phyloP scores from a whole-genome alignment of 1,140 invertebrate genomes.

The Gonioctena quinquepunctata region DNA sequence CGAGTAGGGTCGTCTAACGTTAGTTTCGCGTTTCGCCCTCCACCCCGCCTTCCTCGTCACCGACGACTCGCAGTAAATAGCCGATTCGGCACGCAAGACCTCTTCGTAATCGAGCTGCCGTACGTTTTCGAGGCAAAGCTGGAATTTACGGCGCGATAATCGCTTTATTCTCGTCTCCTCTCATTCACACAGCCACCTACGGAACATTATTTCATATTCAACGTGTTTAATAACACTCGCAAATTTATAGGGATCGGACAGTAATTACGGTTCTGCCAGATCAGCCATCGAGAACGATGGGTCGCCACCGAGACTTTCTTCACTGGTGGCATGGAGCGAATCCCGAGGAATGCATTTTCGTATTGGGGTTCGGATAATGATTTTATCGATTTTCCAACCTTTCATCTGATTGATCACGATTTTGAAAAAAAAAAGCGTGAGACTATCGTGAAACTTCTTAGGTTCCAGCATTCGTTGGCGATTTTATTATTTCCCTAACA shows the following conservation, averaged over 20 bases:
- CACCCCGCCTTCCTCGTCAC: background rate
- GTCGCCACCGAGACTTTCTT: background rate
- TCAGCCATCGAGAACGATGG: background rate
- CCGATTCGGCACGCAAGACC: conserved; percentile 15
- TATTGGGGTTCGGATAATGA: no score
- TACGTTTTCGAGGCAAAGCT: conserved; percentile 7
- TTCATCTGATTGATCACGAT: no score
- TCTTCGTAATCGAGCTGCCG: background rate
- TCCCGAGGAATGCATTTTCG: no score
- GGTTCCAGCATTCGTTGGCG: no score
- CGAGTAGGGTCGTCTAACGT: background rate
- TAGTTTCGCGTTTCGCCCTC: background rate
- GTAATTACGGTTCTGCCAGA: background rate
- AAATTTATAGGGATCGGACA: background rate
- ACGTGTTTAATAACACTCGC: background rate
- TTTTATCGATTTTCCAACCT: no score
- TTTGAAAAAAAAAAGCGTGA: no score
- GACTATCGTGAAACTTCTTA: no score
- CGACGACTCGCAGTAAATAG: conserved; percentile 5
- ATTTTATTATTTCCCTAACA: no score
- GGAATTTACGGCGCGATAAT: conserved; percentile 15
- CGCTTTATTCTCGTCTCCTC: conserved; percentile 15
- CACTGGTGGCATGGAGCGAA: background rate
- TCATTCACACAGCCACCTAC: background rate
- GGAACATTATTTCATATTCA: background rate